These are phyloP conservation scores for Nibea albiflora DNA, from an alignment of 2,113 vertebrate genomes.

Conservation along the genomic window DNA sequence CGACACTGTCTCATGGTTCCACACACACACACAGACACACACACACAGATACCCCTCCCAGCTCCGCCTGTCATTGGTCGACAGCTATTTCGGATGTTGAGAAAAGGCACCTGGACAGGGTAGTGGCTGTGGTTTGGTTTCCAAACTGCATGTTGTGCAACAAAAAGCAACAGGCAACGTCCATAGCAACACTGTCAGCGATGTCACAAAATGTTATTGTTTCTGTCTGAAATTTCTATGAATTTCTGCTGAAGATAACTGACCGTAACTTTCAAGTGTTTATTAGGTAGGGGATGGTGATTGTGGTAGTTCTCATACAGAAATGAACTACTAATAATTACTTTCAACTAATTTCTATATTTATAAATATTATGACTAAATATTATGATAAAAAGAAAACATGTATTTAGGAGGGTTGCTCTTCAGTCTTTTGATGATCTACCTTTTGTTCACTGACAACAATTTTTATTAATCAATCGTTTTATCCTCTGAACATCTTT, in stretches of 20 bases:
- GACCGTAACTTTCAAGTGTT: neutral
- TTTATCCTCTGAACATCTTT: too few relatives aligned
- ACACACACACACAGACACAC: constrained; percentile 32
- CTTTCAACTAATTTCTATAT: neutral
- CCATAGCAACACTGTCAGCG: neutral
- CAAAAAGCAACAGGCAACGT: neutral
- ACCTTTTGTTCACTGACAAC: neutral
- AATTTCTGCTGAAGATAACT: neutral
- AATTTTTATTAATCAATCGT: too few relatives aligned
- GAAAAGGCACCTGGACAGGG: neutral
- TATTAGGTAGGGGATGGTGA: neutral
- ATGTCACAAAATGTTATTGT: neutral
- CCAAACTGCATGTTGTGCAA: too few relatives aligned
- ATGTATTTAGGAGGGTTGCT: too few relatives aligned
- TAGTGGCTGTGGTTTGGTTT: too few relatives aligned
- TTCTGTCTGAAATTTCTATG: neutral
- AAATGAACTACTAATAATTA: neutral
- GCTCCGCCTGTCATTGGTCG: neutral
- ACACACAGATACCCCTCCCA: constrained; percentile 5
- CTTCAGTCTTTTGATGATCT: neutral
- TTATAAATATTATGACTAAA: neutral
- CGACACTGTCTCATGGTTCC: neutral
- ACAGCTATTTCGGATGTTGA: constrained; percentile 1
- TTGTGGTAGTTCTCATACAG: too few relatives aligned
- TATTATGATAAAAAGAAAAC: too few relatives aligned